These are phyloP conservation scores for Cyclopterus lumpus DNA, from an alignment of 2,797 vertebrate species.

Conservation along the genomic window DNA sequence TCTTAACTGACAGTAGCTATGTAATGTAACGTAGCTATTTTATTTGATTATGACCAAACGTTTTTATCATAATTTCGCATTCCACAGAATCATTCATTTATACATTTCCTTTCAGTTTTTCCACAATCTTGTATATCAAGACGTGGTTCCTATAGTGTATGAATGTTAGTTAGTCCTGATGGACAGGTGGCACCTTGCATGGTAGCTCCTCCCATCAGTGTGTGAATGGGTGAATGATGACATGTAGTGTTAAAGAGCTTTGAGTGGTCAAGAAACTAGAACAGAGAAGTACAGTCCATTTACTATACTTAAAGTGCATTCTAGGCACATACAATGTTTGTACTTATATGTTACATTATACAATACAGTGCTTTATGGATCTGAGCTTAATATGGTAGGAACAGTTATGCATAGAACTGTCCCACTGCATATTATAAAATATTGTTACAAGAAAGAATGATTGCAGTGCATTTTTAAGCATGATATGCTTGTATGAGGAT, in stretches of 20 bases:
- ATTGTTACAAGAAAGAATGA: background rate
- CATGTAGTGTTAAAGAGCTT: too few relatives aligned
- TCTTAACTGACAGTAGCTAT: background rate
- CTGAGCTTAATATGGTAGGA: constrained; percentile 5
- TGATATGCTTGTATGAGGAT: background rate
- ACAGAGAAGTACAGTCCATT: too few relatives aligned
- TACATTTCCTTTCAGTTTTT: background rate
- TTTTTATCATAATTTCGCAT: background rate
- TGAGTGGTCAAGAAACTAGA: too few relatives aligned
- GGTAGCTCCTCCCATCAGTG: too few relatives aligned
- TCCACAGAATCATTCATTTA: background rate
- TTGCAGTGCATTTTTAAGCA: background rate
- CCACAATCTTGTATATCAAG: too few relatives aligned
- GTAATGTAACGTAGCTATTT: constrained; percentile 1
- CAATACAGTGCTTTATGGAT: constrained; percentile 4
- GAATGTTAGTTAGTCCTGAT: too few relatives aligned
- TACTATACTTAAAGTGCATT: background rate
- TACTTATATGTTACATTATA: background rate
- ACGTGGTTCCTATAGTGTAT: too few relatives aligned
- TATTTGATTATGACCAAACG: constrained; percentile 16
- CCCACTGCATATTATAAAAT: background rate
- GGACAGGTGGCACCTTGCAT: too few relatives aligned
- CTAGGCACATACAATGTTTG: background rate
- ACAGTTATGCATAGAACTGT: background rate
- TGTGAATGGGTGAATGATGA: too few relatives aligned